phyloP scores from a whole-genome alignment of 2,797 vertebrate species.

The Parambassis ranga region DNA sequence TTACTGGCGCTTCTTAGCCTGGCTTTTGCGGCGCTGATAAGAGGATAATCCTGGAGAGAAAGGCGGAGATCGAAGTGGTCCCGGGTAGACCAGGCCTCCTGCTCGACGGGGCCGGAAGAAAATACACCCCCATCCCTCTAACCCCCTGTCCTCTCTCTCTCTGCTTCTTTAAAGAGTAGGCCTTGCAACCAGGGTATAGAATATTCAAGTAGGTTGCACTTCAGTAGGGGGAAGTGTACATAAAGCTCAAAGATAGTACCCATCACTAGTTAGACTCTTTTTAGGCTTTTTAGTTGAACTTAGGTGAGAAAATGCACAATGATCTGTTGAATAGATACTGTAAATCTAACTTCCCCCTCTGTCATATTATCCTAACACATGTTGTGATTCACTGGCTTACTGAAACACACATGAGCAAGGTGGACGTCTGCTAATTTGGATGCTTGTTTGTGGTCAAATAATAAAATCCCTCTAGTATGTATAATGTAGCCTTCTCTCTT shows the following conservation, averaged over 20 bases:
- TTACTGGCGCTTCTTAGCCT: slow-evolving; percentile 81
- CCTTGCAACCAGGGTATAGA: slow-evolving; percentile 65
- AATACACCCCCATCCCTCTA: slow-evolving; percentile 25
- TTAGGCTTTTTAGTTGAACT: slow-evolving; percentile 9
- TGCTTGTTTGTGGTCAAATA: slow-evolving; percentile 22
- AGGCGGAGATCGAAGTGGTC: slow-evolving; percentile 78
- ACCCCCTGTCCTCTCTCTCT: slow-evolving; percentile 26
- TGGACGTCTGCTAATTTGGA: slow-evolving; percentile 1
- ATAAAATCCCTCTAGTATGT: not conserved
- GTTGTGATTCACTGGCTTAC: not conserved
- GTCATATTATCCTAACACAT: not conserved
- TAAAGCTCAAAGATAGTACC: slow-evolving; percentile 43
- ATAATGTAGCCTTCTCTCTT: slow-evolving; percentile 1
- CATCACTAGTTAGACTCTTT: slow-evolving; percentile 23
- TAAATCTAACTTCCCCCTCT: no score
- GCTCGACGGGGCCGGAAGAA: slow-evolving; percentile 68
- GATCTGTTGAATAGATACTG: no score
- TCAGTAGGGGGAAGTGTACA: slow-evolving; percentile 45
- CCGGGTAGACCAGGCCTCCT: slow-evolving; percentile 70
- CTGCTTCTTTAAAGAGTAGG: slow-evolving; percentile 62
- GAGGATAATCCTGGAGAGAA: slow-evolving; percentile 83
- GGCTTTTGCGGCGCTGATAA: slow-evolving; percentile 80
- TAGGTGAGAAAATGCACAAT: not conserved
- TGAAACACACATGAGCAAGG: not conserved
- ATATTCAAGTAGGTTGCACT: slow-evolving; percentile 71